Evolutionary conservation across 2,113 vertebrate genomes (phyloP).

Genomic region (Porphyrio hochstetteri): DNA sequence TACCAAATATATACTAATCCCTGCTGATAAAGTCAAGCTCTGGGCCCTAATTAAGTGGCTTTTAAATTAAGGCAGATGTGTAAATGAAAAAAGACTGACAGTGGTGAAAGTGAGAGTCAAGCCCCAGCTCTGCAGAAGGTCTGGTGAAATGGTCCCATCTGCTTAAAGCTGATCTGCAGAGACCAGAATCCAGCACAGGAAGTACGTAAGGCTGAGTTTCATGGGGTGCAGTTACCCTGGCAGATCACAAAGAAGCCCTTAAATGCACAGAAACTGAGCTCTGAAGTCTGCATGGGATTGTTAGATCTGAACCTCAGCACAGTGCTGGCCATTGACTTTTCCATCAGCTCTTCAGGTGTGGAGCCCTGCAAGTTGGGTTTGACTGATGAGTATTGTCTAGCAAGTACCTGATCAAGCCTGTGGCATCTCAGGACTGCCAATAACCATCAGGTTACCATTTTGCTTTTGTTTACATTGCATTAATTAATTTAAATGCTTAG

Average conservation of each 20-base stretch:
- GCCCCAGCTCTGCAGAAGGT: accelerated
- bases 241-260: not conserved
- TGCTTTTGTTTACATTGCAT: not conserved
- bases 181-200: not conserved
- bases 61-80: not conserved
- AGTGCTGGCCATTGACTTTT: accelerated
- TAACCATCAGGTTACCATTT: not conserved
- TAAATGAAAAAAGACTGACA: not conserved
- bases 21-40: not conserved
- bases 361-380: not conserved
- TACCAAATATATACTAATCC: not conserved
- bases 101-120: not conserved
- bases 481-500: constrained; percentile 4
- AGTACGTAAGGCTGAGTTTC: not conserved
- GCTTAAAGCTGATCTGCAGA: not conserved
- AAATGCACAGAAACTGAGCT: not conserved
- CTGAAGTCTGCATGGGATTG: accelerated
- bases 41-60: not conserved
- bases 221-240: not conserved
- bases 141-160: accelerated
- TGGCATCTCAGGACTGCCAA: not conserved
- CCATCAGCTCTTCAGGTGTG: not conserved
- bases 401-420: not conserved
- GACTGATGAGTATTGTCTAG: not conserved
- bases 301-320: not conserved